Evolutionary conservation across 1,140 invertebrate species (phyloP), one percentile per base, ranked within the genome.

Genomic region (Phenacoccus solenopsis): DNA sequence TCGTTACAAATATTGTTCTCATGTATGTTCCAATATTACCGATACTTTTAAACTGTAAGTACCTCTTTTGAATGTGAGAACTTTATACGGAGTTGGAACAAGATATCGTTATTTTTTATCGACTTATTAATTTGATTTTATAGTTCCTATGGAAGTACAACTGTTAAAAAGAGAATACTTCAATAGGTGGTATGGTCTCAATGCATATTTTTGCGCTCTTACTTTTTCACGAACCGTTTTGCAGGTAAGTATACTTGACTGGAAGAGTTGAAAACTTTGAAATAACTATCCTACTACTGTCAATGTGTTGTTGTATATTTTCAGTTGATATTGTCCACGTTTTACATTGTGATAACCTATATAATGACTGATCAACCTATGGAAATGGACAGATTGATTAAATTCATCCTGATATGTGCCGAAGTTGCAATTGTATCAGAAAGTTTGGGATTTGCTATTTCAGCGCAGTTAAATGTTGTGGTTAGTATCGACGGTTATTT

Each of bases 21-120:
- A 80, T 91, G 70, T 92, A 90, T 75, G 82, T 90, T 24, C 88
- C 90, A 0, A 87, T 92, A 86, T 83, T 90, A 79, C 89, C 90
- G 1, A 82, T 90, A 30, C 77, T 92, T 38, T 78, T 90, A 72
- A 82, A 88, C 73, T 91, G 90, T 92, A 83, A 86, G 87, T 80
- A 1, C n/a, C n/a, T n/a, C n/a, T n/a, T 70, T 70, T 64, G 22
- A 49, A 2, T 49, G 38, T 2, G 4, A 9, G 5, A 9, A 9
- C 13, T 49, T 49, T 3, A 49, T 16, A 49, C 3, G 20, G 12
- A 49, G 20, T 9, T 49, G 20, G 20, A 49, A n/a, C 3, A 9
- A 49, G 3, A n/a, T 49, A 49, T 9, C 20, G 38, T 16, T 49
- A n/a, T 9, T 16, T 49, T 16, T 2, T 3, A 49, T n/a, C 38